Conservation (phyloP, 2,888 invertebrate genomes). For the Drosophila paranaensis region DNA sequence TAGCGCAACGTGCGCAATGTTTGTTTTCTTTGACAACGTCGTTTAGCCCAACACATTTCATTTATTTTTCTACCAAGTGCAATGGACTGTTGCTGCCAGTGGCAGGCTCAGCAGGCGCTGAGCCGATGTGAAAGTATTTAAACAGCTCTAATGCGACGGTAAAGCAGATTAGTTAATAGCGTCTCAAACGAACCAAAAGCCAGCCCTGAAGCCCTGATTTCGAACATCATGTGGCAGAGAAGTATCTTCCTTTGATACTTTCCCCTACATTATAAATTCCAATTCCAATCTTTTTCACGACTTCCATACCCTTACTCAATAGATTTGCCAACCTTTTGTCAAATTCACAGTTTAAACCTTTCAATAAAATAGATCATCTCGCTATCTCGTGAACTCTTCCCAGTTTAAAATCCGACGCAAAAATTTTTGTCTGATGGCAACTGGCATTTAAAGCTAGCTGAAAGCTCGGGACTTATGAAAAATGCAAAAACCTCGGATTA, state of each 20-base stretch:
- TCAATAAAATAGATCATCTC: background rate
- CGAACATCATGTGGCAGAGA: background rate
- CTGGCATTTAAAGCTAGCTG: constrained; percentile 16
- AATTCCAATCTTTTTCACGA: background rate
- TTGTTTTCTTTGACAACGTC: constrained; percentile 45
- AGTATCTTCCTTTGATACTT: background rate
- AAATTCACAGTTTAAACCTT: background rate
- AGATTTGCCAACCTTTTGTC: background rate
- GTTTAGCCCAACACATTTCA: constrained; percentile 61
- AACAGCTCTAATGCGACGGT: background rate
- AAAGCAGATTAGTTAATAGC: background rate
- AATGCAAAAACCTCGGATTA: constrained; percentile 57
- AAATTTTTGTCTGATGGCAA: background rate
- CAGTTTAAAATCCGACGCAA: background rate
- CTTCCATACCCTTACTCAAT: too few relatives aligned
- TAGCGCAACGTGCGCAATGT: constrained; percentile 21
- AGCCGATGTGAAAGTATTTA: background rate
- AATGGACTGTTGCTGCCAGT: constrained; percentile 15
- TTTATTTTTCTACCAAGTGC: constrained; percentile 30
- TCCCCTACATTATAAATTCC: background rate
- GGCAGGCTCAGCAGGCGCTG: constrained; percentile 26
- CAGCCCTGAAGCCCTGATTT: background rate
- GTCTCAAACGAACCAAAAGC: background rate
- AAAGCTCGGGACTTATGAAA: constrained; percentile 39
- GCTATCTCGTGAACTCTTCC: background rate